Evolutionary conservation across 1,140 invertebrate species (phyloP).

Genomic region (Ips nitidus): DNA sequence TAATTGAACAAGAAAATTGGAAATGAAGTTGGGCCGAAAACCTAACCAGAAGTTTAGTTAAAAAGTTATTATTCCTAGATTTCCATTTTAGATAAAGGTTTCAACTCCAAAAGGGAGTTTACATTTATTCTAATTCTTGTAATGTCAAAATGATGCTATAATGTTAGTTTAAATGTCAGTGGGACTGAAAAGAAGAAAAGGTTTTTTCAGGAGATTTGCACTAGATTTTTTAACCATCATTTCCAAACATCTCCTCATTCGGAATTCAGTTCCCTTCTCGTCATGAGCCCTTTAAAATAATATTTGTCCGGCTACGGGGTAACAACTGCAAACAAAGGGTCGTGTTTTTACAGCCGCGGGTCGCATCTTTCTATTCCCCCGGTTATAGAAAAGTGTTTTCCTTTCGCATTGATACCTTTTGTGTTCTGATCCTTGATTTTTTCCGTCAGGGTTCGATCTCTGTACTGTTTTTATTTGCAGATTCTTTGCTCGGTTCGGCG

Average conservation of each 20-base stretch:
- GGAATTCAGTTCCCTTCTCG: slow-evolving; percentile 12
- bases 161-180: too few species aligned
- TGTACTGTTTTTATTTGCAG: slow-evolving; percentile 52
- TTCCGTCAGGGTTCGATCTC: not conserved
- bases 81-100: too few species aligned
- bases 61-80: too few species aligned
- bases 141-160: too few species aligned
- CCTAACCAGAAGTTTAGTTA: too few species aligned
- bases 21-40: too few species aligned
- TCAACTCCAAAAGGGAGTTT: too few species aligned
- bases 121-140: too few species aligned
- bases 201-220: too few species aligned
- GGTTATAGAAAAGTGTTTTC: slow-evolving; percentile 11
- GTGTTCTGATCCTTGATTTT: not conserved
- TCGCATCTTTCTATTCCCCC: not conserved
- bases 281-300: slow-evolving; percentile 38
- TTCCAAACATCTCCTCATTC: not conserved
- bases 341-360: slow-evolving; percentile 40
- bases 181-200: too few species aligned
- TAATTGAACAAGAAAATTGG: too few species aligned
- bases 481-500: slow-evolving; percentile 78
- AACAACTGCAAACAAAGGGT: slow-evolving; percentile 41
- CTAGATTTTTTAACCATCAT: too few species aligned
- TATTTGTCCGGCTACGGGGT: slow-evolving; percentile 40
- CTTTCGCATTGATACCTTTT: slow-evolving; percentile 10